Evolutionary conservation across 2,113 vertebrate genomes (phyloP).

Genomic region (Tenebrosternarchus preto): DNA sequence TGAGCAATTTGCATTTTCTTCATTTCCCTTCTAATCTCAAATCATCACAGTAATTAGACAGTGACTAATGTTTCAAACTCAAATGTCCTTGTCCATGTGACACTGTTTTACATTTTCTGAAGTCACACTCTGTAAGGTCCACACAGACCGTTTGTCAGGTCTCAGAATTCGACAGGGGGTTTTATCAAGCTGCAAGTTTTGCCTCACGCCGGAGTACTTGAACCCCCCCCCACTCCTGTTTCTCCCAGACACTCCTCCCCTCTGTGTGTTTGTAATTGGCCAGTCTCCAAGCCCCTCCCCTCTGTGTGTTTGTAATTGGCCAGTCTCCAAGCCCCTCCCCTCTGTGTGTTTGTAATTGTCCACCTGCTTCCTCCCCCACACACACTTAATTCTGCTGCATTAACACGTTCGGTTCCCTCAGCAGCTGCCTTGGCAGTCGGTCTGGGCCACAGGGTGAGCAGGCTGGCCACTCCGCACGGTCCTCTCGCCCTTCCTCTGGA

Average conservation of each 20-base stretch:
- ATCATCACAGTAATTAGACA: background rate
- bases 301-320: conserved; percentile 21
- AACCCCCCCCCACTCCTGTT: too few relatives aligned
- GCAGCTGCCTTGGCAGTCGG: conserved; percentile 65
- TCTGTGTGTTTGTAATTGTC: conserved; percentile 29
- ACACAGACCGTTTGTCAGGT: background rate
- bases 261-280: conserved; percentile 11
- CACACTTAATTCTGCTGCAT: conserved; percentile 64
- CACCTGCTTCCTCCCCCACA: conserved; percentile 37
- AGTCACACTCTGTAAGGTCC: too few relatives aligned
- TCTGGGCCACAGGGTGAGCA: conserved; percentile 12
- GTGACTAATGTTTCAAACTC: background rate
- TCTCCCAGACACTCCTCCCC: too few relatives aligned
- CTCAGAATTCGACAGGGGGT: background rate
- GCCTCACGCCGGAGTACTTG: too few relatives aligned
- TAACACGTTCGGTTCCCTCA: conserved; percentile 54
- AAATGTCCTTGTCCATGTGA: background rate
- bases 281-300: too few relatives aligned
- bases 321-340: background rate
- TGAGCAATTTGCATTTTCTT: background rate
- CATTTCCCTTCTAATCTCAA: conserved; percentile 3
- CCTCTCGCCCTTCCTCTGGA: background rate
- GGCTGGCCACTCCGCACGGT: background rate
- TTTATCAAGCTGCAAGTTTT: background rate
- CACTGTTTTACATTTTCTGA: background rate